phyloP scores from a whole-genome alignment of 2,113 vertebrate genomes.

The Manacus vitellinus region DNA sequence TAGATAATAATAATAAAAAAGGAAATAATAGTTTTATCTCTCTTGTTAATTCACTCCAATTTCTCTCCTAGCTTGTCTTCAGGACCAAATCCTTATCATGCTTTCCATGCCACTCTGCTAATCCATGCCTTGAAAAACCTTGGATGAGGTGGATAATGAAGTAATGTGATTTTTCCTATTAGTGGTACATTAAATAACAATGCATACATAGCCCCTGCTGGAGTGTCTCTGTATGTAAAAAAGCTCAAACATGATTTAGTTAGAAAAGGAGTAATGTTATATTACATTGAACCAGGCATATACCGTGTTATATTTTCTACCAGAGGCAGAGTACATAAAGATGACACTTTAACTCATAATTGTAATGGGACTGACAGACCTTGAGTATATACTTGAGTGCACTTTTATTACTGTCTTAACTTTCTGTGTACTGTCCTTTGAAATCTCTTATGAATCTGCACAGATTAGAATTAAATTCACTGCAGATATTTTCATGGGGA shows the following conservation, averaged over 20 bases:
- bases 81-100: neutral
- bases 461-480: neutral
- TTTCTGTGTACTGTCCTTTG: neutral
- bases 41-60: neutral
- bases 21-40: neutral
- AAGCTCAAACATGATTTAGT: neutral
- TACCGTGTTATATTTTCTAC: neutral
- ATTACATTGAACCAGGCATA: neutral
- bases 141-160: neutral
- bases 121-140: neutral
- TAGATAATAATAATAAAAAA: no score
- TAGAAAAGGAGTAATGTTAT: neutral
- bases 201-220: neutral
- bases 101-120: neutral
- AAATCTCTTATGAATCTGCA: neutral
- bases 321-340: neutral
- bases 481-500: neutral
- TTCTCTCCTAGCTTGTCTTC: neutral
- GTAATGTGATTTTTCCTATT: neutral
- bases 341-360: neutral
- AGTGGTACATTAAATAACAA: neutral
- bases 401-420: neutral
- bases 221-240: neutral
- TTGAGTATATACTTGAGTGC: neutral
- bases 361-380: neutral